A percentile compares a stretch with the other conserved stretches of the same genome.
Conservation (phyloP, 2,113 vertebrate species). For the Polypterus senegalus region DNA sequence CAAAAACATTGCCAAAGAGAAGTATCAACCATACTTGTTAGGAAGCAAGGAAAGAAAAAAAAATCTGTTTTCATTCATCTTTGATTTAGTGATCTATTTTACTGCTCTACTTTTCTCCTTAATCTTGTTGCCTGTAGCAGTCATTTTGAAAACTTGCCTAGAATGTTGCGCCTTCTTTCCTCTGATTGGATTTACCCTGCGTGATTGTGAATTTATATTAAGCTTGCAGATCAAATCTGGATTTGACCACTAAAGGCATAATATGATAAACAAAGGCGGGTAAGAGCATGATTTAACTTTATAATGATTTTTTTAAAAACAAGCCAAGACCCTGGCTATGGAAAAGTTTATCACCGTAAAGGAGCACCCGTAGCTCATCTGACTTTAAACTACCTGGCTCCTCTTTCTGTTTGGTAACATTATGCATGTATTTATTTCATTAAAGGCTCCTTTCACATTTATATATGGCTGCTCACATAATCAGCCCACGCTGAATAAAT, state of each 20-base stretch:
- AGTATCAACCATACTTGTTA: slow-evolving; percentile 20
- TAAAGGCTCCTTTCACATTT: too few relatives aligned
- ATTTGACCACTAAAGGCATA: slow-evolving; percentile 34
- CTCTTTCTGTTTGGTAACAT: too few relatives aligned
- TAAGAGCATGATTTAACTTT: slow-evolving; percentile 6
- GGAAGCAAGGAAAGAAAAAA: slow-evolving; percentile 21
- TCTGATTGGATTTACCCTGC: slow-evolving; percentile 42
- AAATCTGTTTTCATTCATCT: slow-evolving; percentile 24
- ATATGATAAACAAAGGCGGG: slow-evolving; percentile 11
- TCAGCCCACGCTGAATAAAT: too few relatives aligned
- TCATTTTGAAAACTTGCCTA: slow-evolving; percentile 45
- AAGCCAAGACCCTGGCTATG: background rate
- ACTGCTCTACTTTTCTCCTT: slow-evolving; percentile 32
- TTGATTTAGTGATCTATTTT: slow-evolving; percentile 34
- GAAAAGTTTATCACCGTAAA: background rate
- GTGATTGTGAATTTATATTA: slow-evolving; percentile 48
- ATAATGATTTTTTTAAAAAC: slow-evolving; percentile 7
- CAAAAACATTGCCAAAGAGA: slow-evolving; percentile 16
- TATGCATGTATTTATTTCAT: too few relatives aligned
- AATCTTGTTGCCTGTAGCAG: slow-evolving; percentile 49
- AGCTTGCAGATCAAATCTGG: slow-evolving; percentile 28
- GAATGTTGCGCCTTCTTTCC: slow-evolving; percentile 34
- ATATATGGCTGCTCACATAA: too few relatives aligned
- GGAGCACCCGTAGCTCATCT: background rate
- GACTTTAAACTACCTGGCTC: too few relatives aligned